Base-by-base conservation (phyloP, 2,888 invertebrate genomes). In the Philaethria dido region DNA sequence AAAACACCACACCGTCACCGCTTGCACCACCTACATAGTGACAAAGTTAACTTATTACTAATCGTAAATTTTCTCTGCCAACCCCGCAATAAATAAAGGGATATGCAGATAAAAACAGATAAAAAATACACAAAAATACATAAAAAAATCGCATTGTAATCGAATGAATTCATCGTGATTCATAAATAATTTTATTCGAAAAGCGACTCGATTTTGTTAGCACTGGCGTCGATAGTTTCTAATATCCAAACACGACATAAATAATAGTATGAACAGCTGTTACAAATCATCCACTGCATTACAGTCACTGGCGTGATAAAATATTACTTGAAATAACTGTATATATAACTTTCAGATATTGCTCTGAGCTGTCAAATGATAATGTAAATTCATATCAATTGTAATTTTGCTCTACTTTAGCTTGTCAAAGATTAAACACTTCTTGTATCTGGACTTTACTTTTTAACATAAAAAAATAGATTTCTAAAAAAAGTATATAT, bases 261-360 rank as follows among this genome's bases (percentile, higher is more conserved):
- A 68, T 69, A 67, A 67, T 66, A 45, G 22, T 47, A 20, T 11
- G 42, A 54, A 57, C 67, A 62, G 62, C 68, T 68, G 65, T 63
- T 68, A 68, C 69, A 65, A 68, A 68, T 68, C 71, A 68, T 69
- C 61, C 29, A 62, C 54, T 57, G 66, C 62, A 64, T 59, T 61
- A 61, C 50, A 64, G 44, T 57, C 64, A 62, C 68, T 65, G 70
- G 65, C 70, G 48, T 63, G 62, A 60, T 70, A 67, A 72, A 61
- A 65, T 69, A 57, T 62, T 20, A 65, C 66, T 64, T 54, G 54
- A 42, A 68, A 71, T 55, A 68, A 62, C 64, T 70, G 61, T n/a
- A n/a, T n/a, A n/a, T n/a, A n/a, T 65, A 67, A 66, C 55, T 62
- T 55, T 62, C 62, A 63, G 57, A 70, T 69, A 68, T 66, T 39